Base-by-base conservation (phyloP, 2,888 invertebrate genomes). In the Sphaeridia pumilis region DNA sequence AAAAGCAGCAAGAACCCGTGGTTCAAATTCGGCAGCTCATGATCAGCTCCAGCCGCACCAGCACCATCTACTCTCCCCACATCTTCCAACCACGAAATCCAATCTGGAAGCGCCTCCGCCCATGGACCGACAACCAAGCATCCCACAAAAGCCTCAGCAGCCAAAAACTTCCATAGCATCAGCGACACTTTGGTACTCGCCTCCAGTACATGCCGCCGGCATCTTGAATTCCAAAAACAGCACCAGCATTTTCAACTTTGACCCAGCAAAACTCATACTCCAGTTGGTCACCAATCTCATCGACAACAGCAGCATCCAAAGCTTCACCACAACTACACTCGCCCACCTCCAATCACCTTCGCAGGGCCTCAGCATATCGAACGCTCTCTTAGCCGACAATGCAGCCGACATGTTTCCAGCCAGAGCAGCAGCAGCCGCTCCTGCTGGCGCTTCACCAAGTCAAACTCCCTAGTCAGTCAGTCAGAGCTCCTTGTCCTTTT, bases 181-280 rank as follows among this genome's bases (percentile, higher is more conserved):
- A 3, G 24, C 47, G 4, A 35, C 26, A 27, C 10, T 44, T n/a
- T 5, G 7, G 14, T 21, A 47, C 24, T 22, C 7, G 31, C 5
- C 20, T 31, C 47, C 31, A 49, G n/a, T 41, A 49, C n/a, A 45
- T 12, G 41, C 49, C 38, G 58, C 36, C 52, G 53, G 47, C 24
- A n/a, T n/a, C n/a, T n/a, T n/a, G n/a, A n/a, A 56, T 34, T 5
- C 28, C 45, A 5, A 44, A 41, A 38, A 34, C 49, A 26, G 36
- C 28, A 22, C 36, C 34, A 35, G 42, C 4, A n/a, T n/a, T n/a
- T n/a, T n/a, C n/a, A n/a, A n/a, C n/a, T n/a, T n/a, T n/a, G n/a
- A n/a, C n/a, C n/a, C n/a, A n/a, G n/a, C n/a, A n/a, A n/a, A n/a
- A n/a, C n/a, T n/a, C n/a, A n/a, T n/a, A n/a, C n/a, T n/a, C n/a